Percentiles rank a stretch among this genome's conserved stretches.
phyloP scores from a whole-genome alignment of 1,140 invertebrate species.

The Brachionus asplanchnoidis region DNA sequence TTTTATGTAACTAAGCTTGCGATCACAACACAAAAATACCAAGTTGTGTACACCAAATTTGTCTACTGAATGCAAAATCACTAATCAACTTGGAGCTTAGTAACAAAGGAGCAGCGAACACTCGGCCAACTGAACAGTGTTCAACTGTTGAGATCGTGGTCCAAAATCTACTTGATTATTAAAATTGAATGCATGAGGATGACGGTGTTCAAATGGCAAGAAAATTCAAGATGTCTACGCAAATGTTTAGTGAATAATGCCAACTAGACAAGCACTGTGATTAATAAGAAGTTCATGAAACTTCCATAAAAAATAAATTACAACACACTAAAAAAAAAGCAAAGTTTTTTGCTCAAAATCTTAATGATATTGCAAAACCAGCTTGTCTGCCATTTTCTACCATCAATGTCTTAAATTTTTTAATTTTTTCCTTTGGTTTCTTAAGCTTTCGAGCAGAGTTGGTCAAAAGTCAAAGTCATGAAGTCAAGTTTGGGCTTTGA shows the following conservation, averaged over 20 bases:
- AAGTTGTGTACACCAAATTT: background rate
- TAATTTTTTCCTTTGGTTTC: background rate
- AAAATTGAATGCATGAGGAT: background rate
- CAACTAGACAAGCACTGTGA: background rate
- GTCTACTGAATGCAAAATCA: background rate
- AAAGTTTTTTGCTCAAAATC: background rate
- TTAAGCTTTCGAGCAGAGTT: no score
- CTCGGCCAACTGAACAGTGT: background rate
- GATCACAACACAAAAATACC: background rate
- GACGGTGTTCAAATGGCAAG: background rate
- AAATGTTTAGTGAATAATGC: background rate
- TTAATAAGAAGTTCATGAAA: background rate
- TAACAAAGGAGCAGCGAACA: background rate
- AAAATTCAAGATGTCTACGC: background rate
- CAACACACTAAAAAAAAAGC: background rate
- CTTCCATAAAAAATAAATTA: background rate
- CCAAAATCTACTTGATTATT: background rate
- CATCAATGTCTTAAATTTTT: background rate
- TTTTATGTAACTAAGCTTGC: background rate
- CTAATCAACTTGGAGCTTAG: background rate
- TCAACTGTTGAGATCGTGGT: background rate
- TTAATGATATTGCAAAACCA: background rate
- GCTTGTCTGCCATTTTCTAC: background rate
- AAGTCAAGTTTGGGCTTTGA: no score
- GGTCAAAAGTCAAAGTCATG: no score